Evolutionary conservation across 2,113 vertebrate genomes (phyloP), one percentile per base, ranked within the genome.

Genomic region (Condylura cristata): DNA sequence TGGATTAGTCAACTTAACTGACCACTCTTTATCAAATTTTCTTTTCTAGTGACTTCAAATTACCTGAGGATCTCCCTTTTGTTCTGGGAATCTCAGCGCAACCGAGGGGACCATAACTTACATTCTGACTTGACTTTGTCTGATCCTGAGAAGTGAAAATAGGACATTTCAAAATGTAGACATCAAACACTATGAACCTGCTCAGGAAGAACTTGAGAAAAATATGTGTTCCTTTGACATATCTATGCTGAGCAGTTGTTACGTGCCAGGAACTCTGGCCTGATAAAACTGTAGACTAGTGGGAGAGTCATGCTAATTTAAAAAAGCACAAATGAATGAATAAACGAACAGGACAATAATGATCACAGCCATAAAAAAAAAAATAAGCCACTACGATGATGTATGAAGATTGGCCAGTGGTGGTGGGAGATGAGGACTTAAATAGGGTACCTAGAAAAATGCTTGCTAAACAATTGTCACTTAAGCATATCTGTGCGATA

Each of bases 141-240:
- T 92, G 70, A 78, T 81, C n/a, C 51, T 80, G 32, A 22, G n/a
- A 93, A 81, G n/a, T 89, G 1, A 79, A 92, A 95, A 63, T 74
- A 74, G 30, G 61, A 41, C 68, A 89, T 95, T 96, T 82, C 22
- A 66, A 56, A 68, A 81, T 78, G 78, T 83, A 83, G 32, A 68
- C 34, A 56, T 17, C 44, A 89, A 53, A 8, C 13, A 81, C 18
- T 72, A 79, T 32, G 26, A 58, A 10, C 2, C 28, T 87, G 0
- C 56, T 68, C 30, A 80, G 34, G 34, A 66, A 89, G 39, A 80
- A 80, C 17, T 46, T 68, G 41, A 37, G 58, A 86, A 30, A 87
- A 92, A 39, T 83, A 92, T 51, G 83, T 41, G 20, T 74, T 86
- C 28, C 22, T 80, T 89, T 92, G n/a, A 41, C 58, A 83, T 66